These are phyloP conservation scores for Desmodus rotundus DNA, from an alignment of 2,113 vertebrate genomes.

Conservation along the genomic window DNA sequence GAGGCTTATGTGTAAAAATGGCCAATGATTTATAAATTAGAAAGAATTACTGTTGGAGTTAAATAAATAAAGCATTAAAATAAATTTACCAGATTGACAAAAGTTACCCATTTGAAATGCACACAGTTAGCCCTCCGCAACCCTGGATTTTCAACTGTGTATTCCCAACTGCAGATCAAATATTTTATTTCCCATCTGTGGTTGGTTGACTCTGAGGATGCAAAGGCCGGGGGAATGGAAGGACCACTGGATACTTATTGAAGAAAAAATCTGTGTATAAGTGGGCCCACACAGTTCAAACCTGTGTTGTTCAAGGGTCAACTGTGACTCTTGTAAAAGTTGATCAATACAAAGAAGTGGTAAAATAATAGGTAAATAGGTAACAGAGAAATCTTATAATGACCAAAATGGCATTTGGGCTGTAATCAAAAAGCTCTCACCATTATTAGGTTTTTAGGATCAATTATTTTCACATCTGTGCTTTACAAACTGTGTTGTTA, in stretches of 20 bases:
- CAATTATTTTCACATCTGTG: not conserved
- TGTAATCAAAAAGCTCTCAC: not conserved
- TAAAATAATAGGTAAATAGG: not conserved
- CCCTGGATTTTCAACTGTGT: not conserved
- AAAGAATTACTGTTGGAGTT: not conserved
- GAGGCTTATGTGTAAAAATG: not conserved
- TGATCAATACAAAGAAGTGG: not conserved
- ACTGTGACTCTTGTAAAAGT: not conserved
- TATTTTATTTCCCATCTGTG: not conserved
- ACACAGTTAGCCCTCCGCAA: not conserved
- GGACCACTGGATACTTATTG: not conserved
- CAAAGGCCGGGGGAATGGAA: not conserved
- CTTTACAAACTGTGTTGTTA: not conserved
- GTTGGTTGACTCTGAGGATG: not conserved
- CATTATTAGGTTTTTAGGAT: not conserved
- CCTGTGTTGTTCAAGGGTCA: not conserved
- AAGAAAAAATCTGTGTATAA: not conserved
- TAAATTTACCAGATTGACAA: not conserved
- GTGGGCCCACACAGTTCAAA: not conserved
- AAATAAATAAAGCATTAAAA: slow-evolving; percentile 19
- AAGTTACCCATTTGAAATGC: not conserved
- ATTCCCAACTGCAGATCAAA: not conserved
- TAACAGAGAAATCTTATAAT: not conserved
- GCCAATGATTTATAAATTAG: not conserved
- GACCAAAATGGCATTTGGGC: not conserved